Evolutionary conservation across 2,888 invertebrate species (phyloP), one percentile per base, ranked within the genome.

Genomic region (Heliconius cydno): DNA sequence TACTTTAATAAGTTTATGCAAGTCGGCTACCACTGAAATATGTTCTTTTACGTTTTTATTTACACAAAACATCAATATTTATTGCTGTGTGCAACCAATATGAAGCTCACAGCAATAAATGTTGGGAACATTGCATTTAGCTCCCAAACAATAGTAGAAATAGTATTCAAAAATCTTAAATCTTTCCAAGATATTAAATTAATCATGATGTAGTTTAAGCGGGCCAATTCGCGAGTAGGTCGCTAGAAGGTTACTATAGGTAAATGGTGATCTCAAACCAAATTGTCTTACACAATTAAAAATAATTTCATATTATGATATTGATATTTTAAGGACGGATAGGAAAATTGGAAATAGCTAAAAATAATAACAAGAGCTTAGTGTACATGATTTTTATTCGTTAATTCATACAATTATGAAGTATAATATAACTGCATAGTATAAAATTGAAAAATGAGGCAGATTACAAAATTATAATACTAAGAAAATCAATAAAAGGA

Each of bases 391-490:
- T 34, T 72, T 76, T 38, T 76, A 80, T 70, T 68, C 67, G 12
- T 46, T 28, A 79, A 28, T 41, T 67, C 66, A n/a, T 82, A 73
- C 57, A 80, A 52, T 76, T 41, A 68, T 41, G 3, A 22, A 68
- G n/a, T 38, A 38, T n/a, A 34, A 2, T 80, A 68, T 25, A 78
- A 3, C 52, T 52, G 19, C 52, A 78, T 63, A 71, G 65, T 70
- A 74, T 67, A 71, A 30, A 63, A 74, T 77, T 46, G 3, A 34
- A 80, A 82, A 80, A 77, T 77, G 79, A 82, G 80, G 80, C 80
- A 80, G 80, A 80, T 80, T 38, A 78, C 38, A 80, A 70, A 76
- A 71, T 77, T 30, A 76, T 68, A 76, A 75, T 75, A 75, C 78
- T 74, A 52, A 63, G 22, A 68, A 60, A 60, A 57, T 52, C 12